A percentile compares a stretch with the other conserved stretches of the same genome.
Conservation (phyloP, 2,113 vertebrate species). For the Haliaeetus leucogaster region DNA sequence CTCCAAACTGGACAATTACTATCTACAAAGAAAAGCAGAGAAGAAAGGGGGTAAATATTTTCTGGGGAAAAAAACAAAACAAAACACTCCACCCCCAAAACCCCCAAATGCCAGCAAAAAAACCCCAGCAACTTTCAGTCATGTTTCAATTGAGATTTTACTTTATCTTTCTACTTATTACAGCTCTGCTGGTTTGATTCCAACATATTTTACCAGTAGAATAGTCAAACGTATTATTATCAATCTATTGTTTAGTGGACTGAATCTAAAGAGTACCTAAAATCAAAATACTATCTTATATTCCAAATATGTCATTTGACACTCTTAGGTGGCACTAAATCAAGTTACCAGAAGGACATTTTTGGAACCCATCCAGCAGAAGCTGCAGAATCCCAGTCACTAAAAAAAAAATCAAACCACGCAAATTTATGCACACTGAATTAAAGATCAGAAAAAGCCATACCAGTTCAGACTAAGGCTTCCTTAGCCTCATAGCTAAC, state of each 20-base stretch:
- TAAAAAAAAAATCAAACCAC: neutral
- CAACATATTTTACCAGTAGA: neutral
- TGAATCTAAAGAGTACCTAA: neutral
- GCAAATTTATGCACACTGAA: neutral
- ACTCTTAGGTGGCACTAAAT: too few relatives aligned
- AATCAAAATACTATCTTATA: neutral
- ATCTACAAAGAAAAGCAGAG: slow-evolving; percentile 74
- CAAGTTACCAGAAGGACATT: neutral
- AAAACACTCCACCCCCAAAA: neutral
- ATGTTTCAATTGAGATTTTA: neutral
- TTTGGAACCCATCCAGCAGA: neutral
- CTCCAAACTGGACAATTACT: slow-evolving; percentile 96
- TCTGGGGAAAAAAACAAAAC: neutral
- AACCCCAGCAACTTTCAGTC: neutral
- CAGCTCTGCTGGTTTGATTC: neutral
- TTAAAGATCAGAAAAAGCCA: neutral
- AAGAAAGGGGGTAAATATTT: neutral
- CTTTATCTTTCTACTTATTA: neutral
- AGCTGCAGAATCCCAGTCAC: neutral
- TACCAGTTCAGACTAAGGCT: neutral
- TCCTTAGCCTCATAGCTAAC: neutral
- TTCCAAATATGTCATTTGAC: neutral
- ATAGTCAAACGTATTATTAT: neutral
- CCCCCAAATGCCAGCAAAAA: neutral
- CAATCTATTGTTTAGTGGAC: neutral